phyloP scores from a whole-genome alignment of 2,888 invertebrate genomes.

The Heliconius cydno region DNA sequence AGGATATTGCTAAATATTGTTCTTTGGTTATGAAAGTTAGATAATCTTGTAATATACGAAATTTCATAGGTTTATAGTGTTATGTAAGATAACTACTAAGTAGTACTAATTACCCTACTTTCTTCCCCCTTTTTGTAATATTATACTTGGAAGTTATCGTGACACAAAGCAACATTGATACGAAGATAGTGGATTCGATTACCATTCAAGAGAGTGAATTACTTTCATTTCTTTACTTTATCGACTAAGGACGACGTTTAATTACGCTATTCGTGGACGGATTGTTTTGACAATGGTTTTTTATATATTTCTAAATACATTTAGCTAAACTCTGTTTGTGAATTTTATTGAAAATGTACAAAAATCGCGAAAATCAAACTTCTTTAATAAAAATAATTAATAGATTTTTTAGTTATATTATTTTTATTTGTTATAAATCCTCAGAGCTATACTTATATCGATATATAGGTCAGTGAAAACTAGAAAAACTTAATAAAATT shows the following conservation, averaged over 20 bases:
- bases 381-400: background rate
- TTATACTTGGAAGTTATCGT: no score
- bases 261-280: background rate
- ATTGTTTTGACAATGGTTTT: background rate
- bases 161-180: no score
- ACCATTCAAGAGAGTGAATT: no score
- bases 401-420: no score
- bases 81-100: no score
- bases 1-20: slow-evolving; percentile 23
- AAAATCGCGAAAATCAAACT: no score
- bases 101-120: background rate
- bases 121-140: background rate
- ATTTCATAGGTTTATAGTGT: background rate
- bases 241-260: no score
- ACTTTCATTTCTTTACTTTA: no score
- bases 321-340: no score
- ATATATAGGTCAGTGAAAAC: background rate
- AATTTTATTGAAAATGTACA: no score
- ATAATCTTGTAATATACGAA: background rate
- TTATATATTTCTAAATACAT: no score
- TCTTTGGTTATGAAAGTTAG: slow-evolving; percentile 7
- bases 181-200: no score
- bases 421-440: background rate
- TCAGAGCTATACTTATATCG: background rate
- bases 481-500: background rate